A percentile compares a stretch with the other conserved stretches of the same genome.
Evolutionary conservation across 2,797 vertebrate species (phyloP).

Genomic region (Acestrorhynchus altus): DNA sequence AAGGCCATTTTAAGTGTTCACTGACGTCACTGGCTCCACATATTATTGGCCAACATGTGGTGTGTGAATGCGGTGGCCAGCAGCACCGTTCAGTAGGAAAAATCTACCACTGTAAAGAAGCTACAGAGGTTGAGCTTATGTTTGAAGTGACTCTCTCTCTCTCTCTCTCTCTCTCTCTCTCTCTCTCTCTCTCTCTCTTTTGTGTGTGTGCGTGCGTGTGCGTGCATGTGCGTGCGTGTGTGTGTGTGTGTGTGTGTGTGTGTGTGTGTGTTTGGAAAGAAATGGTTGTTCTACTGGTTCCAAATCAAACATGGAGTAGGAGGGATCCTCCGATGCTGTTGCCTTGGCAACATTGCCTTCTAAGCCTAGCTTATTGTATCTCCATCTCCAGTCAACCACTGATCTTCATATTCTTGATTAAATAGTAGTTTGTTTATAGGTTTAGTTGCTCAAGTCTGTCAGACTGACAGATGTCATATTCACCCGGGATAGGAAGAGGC

Average conservation of each 20-base stretch:
- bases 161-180: no score
- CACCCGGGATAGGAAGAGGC: background rate
- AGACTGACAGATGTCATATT: background rate
- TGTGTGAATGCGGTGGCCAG: no score
- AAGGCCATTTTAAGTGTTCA: no score
- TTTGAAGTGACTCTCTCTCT: no score
- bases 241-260: constrained; percentile 4
- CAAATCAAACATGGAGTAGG: constrained; percentile 29
- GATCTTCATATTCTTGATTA: constrained; percentile 27
- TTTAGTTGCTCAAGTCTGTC: background rate
- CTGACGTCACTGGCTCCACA: no score
- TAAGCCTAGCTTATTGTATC: constrained; percentile 35
- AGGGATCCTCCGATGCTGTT: constrained; percentile 51
- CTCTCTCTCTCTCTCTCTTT: no score
- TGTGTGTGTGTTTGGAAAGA: constrained; percentile 1
- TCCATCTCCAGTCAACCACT: constrained; percentile 41
- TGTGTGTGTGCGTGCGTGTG: background rate
- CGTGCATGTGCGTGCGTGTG: background rate
- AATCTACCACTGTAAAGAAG: no score
- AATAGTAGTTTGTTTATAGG: background rate
- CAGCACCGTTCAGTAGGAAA: no score
- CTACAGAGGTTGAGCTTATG: no score
- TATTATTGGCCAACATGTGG: no score
- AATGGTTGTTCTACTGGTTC: constrained; percentile 44
- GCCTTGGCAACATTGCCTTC: constrained; percentile 64